Conservation (phyloP, 2,797 vertebrate species). For the Sarcoramphus papa region DNA sequence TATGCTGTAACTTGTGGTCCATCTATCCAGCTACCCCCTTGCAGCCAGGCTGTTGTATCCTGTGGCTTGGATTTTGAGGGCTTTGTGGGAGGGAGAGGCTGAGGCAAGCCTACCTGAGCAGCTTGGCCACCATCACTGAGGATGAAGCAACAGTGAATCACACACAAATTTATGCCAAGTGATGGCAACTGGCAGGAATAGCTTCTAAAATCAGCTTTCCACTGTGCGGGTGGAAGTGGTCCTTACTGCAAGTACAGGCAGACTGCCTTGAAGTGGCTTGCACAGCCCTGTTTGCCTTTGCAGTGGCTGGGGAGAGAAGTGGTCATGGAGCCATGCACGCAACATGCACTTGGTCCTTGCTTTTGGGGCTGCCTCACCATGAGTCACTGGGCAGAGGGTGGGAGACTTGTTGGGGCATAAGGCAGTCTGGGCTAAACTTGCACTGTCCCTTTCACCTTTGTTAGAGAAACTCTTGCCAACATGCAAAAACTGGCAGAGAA, state of each 20-base stretch:
- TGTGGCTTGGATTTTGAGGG: background rate
- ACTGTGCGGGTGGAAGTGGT: rapidly evolving
- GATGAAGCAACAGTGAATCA: background rate
- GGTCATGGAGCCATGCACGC: background rate
- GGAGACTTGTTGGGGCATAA: background rate
- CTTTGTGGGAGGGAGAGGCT: background rate
- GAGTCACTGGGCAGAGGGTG: background rate
- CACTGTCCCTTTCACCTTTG: background rate
- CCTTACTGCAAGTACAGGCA: background rate
- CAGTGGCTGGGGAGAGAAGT: background rate
- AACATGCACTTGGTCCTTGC: background rate
- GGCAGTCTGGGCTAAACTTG: background rate
- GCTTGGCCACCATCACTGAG: background rate
- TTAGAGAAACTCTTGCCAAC: background rate
- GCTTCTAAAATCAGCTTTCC: background rate
- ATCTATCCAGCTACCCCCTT: rapidly evolving
- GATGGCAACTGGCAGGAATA: background rate
- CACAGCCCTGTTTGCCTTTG: background rate
- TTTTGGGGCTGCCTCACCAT: background rate
- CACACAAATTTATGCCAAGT: background rate
- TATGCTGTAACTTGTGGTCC: background rate
- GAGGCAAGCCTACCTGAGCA: background rate
- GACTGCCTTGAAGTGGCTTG: background rate
- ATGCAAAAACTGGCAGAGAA: background rate
- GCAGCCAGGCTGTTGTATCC: background rate